These are phyloP conservation scores for Entomobrya proxima DNA, from an alignment of 2,888 invertebrate genomes.

Conservation along the genomic window DNA sequence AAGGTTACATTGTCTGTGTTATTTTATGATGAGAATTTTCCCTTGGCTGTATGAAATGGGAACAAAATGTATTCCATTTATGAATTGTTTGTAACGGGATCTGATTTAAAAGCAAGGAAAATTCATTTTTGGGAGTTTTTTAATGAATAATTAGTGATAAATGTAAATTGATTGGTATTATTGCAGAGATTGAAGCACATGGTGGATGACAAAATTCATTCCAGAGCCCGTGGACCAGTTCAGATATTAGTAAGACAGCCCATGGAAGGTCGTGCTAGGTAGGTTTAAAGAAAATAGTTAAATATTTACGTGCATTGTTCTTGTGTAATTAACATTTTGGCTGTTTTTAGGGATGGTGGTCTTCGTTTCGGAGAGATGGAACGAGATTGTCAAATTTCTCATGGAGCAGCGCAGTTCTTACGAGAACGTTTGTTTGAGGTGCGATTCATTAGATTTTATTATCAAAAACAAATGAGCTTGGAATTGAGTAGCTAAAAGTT, in stretches of 20 bases:
- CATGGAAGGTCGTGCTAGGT: slow-evolving; percentile 88
- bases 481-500: neutral
- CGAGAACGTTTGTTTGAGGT: slow-evolving; percentile 95
- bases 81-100: slow-evolving; percentile 16
- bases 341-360: slow-evolving; percentile 88
- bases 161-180: neutral
- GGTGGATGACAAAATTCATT: slow-evolving; percentile 99
- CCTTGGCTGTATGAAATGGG: slow-evolving; percentile 59
- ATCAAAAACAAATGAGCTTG: no score
- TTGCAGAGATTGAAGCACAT: slow-evolving; percentile 97
- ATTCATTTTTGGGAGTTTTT: no score
- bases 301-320: no score
- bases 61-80: neutral
- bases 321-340: neutral
- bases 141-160: no score
- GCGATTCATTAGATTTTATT: no score
- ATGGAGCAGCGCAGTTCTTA: slow-evolving; percentile 97
- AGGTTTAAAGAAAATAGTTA: neutral
- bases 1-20: neutral
- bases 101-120: neutral
- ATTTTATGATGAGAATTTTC: slow-evolving; percentile 29
- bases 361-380: slow-evolving; percentile 99
- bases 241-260: slow-evolving; percentile 99
- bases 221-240: slow-evolving; percentile 95
- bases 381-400: slow-evolving; percentile 99